These are phyloP conservation scores for Cynodonichthys magdalenae DNA, from an alignment of 2,797 vertebrate species.

Conservation along the genomic window DNA sequence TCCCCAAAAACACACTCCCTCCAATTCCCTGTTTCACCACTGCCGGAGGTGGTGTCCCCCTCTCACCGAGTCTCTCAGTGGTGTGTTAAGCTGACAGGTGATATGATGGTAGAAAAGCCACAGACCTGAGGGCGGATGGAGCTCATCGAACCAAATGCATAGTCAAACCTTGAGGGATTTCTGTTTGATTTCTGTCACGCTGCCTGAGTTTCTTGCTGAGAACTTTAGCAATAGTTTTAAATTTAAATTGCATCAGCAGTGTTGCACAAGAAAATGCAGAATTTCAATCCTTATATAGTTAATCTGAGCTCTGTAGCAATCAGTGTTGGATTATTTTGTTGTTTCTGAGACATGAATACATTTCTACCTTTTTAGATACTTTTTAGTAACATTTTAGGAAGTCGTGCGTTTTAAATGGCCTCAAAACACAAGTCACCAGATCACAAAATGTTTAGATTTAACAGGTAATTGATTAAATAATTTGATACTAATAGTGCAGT, in stretches of 20 bases:
- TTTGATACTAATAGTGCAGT: background rate
- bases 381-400: conserved; percentile 2
- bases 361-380: background rate
- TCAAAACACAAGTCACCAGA: background rate
- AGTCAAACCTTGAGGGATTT: conserved; percentile 53
- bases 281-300: conserved; percentile 4
- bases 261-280: conserved; percentile 20
- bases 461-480: background rate
- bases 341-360: background rate
- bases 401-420: background rate
- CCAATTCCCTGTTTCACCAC: conserved; percentile 38
- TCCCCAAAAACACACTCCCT: conserved; percentile 12
- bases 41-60: conserved; percentile 49
- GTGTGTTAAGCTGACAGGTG: conserved; percentile 64
- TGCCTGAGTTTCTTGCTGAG: conserved; percentile 16
- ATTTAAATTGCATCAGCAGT: conserved; percentile 37
- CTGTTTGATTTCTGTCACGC: conserved; percentile 55
- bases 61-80: conserved; percentile 43
- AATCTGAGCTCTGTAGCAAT: conserved; percentile 2
- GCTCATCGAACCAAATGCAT: conserved; percentile 52
- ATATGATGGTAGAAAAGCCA: conserved; percentile 61
- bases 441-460: background rate
- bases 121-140: conserved; percentile 46
- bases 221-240: conserved; percentile 44
- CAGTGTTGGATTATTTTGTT: conserved; percentile 13